phyloP scores from a whole-genome alignment of 1,140 invertebrate genomes.

The Campoletis sonorensis region DNA sequence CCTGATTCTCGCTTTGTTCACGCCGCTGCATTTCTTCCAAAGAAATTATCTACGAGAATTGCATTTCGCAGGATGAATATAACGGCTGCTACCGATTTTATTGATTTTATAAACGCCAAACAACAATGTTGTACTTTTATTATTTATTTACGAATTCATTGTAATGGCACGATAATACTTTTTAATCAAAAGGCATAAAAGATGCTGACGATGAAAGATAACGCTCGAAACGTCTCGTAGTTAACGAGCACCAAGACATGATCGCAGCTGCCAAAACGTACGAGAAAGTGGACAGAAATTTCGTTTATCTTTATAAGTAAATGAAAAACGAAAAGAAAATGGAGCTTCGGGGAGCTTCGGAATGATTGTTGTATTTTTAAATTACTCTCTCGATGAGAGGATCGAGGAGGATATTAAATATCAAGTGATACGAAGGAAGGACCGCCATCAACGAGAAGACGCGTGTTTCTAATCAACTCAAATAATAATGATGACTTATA shows the following conservation, averaged over 20 bases:
- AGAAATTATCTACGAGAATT: background rate
- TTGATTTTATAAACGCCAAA: too few relatives aligned
- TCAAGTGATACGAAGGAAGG: conserved; percentile 33
- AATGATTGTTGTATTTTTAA: conserved; percentile 31
- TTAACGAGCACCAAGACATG: conserved; percentile 10
- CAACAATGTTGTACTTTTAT: too few relatives aligned
- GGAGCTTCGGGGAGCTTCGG: too few relatives aligned
- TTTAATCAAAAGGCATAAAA: background rate
- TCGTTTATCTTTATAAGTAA: background rate
- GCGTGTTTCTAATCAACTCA: conserved; percentile 70
- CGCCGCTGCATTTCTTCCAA: background rate
- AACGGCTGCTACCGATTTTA: background rate
- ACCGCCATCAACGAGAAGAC: conserved; percentile 49
- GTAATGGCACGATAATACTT: too few relatives aligned
- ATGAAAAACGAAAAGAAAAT: background rate
- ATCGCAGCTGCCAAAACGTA: conserved; percentile 29
- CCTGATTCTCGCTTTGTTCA: conserved; percentile 22
- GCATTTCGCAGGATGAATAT: background rate
- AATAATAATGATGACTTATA: conserved; percentile 72
- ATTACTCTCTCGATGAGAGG: conserved; percentile 27
- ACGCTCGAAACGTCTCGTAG: conserved; percentile 17
- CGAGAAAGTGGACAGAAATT: background rate
- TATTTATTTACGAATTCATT: too few relatives aligned
- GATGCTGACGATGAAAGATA: conserved; percentile 1
- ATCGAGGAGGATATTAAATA: conserved; percentile 44